Percentiles rank a stretch among this genome's conserved stretches.
phyloP scores from a whole-genome alignment of 2,888 invertebrate species.

The Seira ritae region DNA sequence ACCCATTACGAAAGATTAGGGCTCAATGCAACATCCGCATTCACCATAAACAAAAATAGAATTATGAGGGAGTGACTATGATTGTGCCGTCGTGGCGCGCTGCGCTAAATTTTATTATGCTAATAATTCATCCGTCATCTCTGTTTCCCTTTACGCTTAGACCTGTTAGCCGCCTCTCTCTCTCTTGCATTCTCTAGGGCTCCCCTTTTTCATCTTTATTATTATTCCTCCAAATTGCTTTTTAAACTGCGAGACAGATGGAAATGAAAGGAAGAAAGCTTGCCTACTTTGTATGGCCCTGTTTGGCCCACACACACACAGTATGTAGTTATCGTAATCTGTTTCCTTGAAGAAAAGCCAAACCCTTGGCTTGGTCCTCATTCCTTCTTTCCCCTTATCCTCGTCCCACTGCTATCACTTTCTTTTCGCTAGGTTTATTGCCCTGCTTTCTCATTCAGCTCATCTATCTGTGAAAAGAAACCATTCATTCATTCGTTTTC shows the following conservation, averaged over 20 bases:
- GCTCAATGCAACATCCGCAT: no score
- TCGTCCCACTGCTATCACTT: slow-evolving; percentile 10
- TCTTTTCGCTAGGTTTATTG: background rate
- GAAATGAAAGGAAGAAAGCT: slow-evolving; percentile 20
- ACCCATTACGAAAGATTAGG: no score
- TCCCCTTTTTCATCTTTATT: background rate
- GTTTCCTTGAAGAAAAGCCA: slow-evolving; percentile 24
- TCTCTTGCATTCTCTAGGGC: background rate
- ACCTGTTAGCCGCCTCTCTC: background rate
- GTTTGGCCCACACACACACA: background rate
- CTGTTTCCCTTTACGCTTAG: background rate
- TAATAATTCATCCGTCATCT: background rate
- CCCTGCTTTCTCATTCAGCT: background rate
- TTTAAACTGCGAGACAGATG: slow-evolving; percentile 51
- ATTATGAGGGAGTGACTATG: background rate
- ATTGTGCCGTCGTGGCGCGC: background rate
- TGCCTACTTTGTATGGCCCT: no score
- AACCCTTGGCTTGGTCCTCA: background rate
- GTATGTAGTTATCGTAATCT: background rate
- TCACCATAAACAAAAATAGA: no score
- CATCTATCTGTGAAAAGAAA: no score
- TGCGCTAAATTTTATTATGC: background rate
- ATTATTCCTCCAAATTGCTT: slow-evolving; percentile 42
- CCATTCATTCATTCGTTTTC: no score
- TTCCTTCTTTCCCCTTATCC: background rate